Percentiles rank a stretch among this genome's conserved stretches.
phyloP scores from a whole-genome alignment of 2,797 vertebrate species.

The Acanthis flammea region DNA sequence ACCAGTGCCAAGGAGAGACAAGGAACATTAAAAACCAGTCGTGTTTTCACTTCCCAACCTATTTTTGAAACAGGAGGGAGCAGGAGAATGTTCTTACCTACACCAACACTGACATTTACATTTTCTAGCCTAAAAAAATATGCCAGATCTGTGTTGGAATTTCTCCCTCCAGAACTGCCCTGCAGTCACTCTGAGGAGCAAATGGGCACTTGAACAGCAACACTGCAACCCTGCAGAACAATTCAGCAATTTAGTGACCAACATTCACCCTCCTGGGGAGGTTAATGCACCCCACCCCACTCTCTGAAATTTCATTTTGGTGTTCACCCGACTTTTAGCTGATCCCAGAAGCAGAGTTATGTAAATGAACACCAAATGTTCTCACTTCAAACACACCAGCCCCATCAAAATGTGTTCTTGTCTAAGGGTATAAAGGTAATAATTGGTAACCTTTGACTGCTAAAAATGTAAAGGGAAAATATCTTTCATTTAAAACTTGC shows the following conservation, averaged over 20 bases:
- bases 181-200: neutral
- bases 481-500: slow-evolving; percentile 75
- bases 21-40: neutral
- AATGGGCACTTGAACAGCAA: neutral
- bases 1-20: neutral
- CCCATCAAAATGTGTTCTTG: neutral
- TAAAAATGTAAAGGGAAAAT: slow-evolving; percentile 72
- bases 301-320: neutral
- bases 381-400: neutral
- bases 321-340: neutral
- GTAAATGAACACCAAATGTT: neutral
- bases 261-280: neutral
- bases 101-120: neutral
- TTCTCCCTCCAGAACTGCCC: neutral
- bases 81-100: neutral
- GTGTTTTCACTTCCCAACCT: neutral
- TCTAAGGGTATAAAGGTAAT: slow-evolving; percentile 26
- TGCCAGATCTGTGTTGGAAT: rapidly evolving
- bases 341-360: neutral
- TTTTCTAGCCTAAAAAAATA: neutral
- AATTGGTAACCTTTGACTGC: slow-evolving; percentile 68
- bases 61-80: neutral
- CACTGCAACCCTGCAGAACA: neutral
- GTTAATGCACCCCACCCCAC: neutral
- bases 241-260: neutral